Evolutionary conservation across 1,140 invertebrate genomes (phyloP), one percentile per base, ranked within the genome.

Genomic region (Probaryconus sp.): DNA sequence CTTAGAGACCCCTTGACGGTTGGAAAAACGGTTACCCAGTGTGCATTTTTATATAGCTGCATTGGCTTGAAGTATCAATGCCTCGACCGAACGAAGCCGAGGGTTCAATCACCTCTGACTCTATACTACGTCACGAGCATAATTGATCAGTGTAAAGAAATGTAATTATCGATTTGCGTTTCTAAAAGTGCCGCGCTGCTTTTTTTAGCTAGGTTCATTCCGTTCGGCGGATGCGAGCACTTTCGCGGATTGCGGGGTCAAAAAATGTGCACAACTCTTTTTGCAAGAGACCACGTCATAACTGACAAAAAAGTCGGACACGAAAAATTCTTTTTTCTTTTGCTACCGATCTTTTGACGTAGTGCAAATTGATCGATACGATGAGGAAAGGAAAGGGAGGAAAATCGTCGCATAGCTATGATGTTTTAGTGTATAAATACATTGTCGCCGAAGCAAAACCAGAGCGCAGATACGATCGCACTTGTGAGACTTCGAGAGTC

Each of bases 31-130:
- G n/a, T n/a, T n/a, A n/a, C n/a, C n/a, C n/a, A n/a, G n/a, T n/a
- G n/a, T n/a, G n/a, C n/a, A n/a, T n/a, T n/a, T n/a, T n/a, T n/a
- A n/a, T n/a, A n/a, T n/a, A n/a, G n/a, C n/a, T n/a, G n/a, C n/a
- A n/a, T n/a, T n/a, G n/a, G n/a, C n/a, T n/a, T n/a, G n/a, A n/a
- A n/a, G n/a, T 37, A 56, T 50, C 26, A 47, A 55, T 55, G 47
- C n/a, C n/a, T n/a, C n/a, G 30, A 45, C 60, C 47, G 65, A 60
- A 21, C 33, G 42, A 20, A 58, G 45, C 37, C 48, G 43, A 56
- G 67, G 43, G 67, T 70, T 70, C 67, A 70, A 70, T 33, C 56
- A 70, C 67, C 67, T 70, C 20, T n/a, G 18, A 43, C 55, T 45
- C 3, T 30, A 24, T 18, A 5, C 48, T 55, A 63, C 56, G 67